Evolutionary conservation across 92 coral and sea anemone species (phyloP).

Genomic region (Heteractis magnifica): DNA sequence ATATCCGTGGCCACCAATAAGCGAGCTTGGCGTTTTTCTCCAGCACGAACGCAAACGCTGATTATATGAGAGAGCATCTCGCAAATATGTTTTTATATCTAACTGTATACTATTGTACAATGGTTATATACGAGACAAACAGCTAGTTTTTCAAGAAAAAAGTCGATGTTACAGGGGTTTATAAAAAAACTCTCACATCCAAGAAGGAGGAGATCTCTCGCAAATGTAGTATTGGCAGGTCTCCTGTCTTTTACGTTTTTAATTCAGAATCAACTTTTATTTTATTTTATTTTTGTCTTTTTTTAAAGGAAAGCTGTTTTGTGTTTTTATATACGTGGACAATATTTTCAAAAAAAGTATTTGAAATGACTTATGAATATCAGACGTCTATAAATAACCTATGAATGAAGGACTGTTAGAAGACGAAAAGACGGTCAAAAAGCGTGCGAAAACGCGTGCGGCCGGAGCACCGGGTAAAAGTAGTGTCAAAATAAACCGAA

Average conservation of each 20-base stretch:
- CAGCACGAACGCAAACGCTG: neutral
- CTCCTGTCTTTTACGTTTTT: neutral
- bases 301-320: neutral
- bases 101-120: neutral
- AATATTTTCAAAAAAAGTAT: neutral
- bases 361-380: neutral
- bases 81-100: neutral
- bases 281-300: neutral
- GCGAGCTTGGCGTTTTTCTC: neutral
- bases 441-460: neutral
- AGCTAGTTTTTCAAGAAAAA: neutral
- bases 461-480: neutral
- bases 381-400: neutral
- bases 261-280: neutral
- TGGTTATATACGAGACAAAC: neutral
- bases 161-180: neutral
- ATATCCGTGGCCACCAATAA: neutral
- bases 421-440: neutral
- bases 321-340: constrained; percentile 2
- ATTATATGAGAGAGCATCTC: neutral
- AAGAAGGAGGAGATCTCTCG: neutral
- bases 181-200: neutral
- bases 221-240: neutral
- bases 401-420: neutral
- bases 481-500: neutral